phyloP scores from a whole-genome alignment of 2,888 invertebrate genomes.

The Mechanitis mazaeus region DNA sequence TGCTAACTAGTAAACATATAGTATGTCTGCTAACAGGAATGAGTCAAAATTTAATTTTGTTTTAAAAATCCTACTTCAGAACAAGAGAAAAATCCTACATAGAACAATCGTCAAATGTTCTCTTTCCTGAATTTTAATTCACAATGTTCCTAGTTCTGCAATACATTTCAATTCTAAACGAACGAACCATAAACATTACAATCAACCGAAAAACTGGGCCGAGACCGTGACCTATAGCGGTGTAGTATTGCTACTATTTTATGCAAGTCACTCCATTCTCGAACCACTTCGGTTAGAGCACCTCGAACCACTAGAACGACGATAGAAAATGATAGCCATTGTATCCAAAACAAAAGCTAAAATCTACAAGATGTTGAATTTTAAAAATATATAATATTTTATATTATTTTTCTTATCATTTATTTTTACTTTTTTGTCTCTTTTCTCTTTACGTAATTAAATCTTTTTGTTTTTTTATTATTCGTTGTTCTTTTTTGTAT shows the following conservation, averaged over 20 bases:
- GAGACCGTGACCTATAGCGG: slow-evolving; percentile 45
- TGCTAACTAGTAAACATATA: too few relatives aligned
- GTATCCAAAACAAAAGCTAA: slow-evolving; percentile 24
- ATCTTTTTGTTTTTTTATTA: too few relatives aligned
- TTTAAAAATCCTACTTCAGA: too few relatives aligned
- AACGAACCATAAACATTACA: slow-evolving; percentile 18
- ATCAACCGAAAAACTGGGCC: slow-evolving; percentile 42
- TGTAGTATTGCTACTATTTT: slow-evolving; percentile 18
- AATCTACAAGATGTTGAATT: neutral
- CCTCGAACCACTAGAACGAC: slow-evolving; percentile 20
- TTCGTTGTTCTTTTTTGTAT: too few relatives aligned
- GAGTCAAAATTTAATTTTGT: too few relatives aligned
- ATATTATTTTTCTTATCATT: too few relatives aligned
- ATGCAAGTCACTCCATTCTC: slow-evolving; percentile 28
- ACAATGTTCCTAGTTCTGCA: slow-evolving; percentile 11
- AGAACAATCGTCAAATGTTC: too few relatives aligned
- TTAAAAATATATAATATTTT: too few relatives aligned
- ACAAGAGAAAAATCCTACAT: too few relatives aligned
- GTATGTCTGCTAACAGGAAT: too few relatives aligned
- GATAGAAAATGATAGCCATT: slow-evolving; percentile 25
- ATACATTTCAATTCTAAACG: slow-evolving; percentile 18
- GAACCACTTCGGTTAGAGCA: slow-evolving; percentile 24
- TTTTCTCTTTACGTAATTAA: too few relatives aligned
- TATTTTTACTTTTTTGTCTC: too few relatives aligned
- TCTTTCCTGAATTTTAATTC: neutral